Conservation (phyloP, 2,888 invertebrate genomes). For the Agelastica alni region DNA sequence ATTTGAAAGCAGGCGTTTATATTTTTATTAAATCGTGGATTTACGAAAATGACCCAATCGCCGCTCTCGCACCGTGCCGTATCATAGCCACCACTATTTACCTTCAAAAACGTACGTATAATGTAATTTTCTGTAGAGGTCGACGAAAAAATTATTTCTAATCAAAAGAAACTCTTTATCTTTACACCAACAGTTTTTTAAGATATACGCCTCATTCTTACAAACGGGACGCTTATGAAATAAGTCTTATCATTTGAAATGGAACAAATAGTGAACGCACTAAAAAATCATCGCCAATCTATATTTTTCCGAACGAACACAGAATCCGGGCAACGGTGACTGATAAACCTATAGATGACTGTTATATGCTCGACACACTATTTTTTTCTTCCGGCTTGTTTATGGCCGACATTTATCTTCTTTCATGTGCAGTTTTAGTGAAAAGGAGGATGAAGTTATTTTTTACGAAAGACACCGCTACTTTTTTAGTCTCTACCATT, state of each 20-base stretch:
- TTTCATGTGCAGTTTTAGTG: constrained; percentile 30
- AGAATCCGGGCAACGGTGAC: constrained; percentile 41
- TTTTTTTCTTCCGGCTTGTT: constrained; percentile 28
- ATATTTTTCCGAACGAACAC: constrained; percentile 49
- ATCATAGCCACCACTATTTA: too few species aligned
- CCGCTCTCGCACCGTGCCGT: too few species aligned
- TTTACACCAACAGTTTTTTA: too few species aligned
- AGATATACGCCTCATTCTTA: too few species aligned
- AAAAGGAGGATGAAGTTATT: constrained; percentile 27
- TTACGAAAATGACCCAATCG: too few species aligned
- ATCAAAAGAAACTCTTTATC: too few species aligned
- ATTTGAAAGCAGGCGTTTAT: too few species aligned
- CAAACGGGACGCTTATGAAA: neutral
- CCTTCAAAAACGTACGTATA: too few species aligned
- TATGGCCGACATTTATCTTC: constrained; percentile 30
- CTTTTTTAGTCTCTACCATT: constrained; percentile 12
- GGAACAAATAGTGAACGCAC: constrained; percentile 52
- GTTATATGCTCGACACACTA: constrained; percentile 48
- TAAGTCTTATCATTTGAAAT: constrained; percentile 55
- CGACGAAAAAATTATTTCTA: too few species aligned
- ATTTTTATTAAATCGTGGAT: too few species aligned
- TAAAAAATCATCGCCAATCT: constrained; percentile 55
- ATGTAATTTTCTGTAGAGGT: too few species aligned
- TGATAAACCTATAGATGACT: constrained; percentile 56
- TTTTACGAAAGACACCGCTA: constrained; percentile 15